Percentiles rank a stretch among this genome's conserved stretches.
phyloP scores from a whole-genome alignment of 2,797 vertebrate species.

The Typhlichthys subterraneus region DNA sequence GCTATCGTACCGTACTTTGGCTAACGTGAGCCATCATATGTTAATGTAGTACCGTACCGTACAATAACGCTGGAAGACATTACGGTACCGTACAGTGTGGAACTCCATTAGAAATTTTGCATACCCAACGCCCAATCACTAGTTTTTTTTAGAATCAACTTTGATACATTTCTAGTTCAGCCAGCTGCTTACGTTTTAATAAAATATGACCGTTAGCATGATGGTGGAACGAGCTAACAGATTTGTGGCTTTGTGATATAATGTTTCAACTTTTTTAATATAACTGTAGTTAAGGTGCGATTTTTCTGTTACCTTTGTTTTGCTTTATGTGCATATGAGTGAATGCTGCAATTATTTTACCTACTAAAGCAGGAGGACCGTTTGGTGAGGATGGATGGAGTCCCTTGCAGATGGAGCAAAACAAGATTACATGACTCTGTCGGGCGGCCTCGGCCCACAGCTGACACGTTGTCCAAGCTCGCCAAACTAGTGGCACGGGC shows the following conservation, averaged over 20 bases:
- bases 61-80: no score
- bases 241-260: constrained; percentile 2
- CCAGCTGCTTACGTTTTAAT: no score
- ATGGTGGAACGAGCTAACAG: constrained; percentile 6
- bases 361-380: constrained; percentile 14
- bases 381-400: constrained; percentile 67
- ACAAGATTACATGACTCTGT: constrained; percentile 53
- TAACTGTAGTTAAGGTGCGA: no score
- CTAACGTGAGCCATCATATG: constrained; percentile 29
- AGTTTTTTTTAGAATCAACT: background rate
- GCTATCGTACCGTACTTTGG: constrained; percentile 46
- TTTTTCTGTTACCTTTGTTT: no score
- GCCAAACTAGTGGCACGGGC: constrained; percentile 68
- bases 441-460: constrained; percentile 32
- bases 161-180: no score
- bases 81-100: background rate
- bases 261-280: background rate
- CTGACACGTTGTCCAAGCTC: constrained; percentile 67
- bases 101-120: background rate
- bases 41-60: background rate
- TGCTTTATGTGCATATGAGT: background rate
- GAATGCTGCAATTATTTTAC: constrained; percentile 5
- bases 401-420: constrained; percentile 59
- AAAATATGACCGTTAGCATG: background rate
- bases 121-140: rapidly evolving